Evolutionary conservation across 2,888 invertebrate genomes (phyloP).

Genomic region (Andrena chrysosceles): DNA sequence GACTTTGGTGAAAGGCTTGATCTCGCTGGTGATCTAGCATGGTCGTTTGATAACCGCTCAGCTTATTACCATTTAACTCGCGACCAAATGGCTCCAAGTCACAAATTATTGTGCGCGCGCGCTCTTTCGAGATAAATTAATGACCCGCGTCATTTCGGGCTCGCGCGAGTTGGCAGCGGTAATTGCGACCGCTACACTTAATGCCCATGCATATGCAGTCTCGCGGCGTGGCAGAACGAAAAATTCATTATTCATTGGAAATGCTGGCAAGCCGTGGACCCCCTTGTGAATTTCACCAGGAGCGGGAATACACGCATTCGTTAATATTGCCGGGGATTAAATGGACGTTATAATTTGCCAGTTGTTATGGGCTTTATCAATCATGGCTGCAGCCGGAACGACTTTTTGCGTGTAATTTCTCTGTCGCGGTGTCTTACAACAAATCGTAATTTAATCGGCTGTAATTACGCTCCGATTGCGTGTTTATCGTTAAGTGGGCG

Average conservation of each 20-base stretch:
- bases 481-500: neutral
- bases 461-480: neutral
- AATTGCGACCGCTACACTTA: conserved; percentile 19
- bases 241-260: conserved; percentile 19
- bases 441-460: neutral
- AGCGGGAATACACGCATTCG: neutral
- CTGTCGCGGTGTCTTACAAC: neutral
- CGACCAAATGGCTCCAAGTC: conserved; percentile 16
- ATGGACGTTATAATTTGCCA: neutral
- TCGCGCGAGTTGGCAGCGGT: conserved; percentile 21
- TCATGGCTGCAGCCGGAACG: neutral
- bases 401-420: neutral
- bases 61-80: conserved; percentile 37
- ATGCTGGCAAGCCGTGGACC: neutral
- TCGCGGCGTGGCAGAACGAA: neutral
- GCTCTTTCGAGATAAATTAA: conserved; percentile 34
- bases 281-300: neutral
- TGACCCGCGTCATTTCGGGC: conserved; percentile 21
- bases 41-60: conserved; percentile 28
- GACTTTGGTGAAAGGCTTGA: conserved; percentile 43
- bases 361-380: neutral
- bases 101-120: conserved; percentile 38
- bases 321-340: neutral
- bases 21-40: conserved; percentile 31
- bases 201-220: conserved; percentile 35